These are phyloP conservation scores for Naja naja DNA, from an alignment of 2,113 vertebrate species.

Conservation along the genomic window DNA sequence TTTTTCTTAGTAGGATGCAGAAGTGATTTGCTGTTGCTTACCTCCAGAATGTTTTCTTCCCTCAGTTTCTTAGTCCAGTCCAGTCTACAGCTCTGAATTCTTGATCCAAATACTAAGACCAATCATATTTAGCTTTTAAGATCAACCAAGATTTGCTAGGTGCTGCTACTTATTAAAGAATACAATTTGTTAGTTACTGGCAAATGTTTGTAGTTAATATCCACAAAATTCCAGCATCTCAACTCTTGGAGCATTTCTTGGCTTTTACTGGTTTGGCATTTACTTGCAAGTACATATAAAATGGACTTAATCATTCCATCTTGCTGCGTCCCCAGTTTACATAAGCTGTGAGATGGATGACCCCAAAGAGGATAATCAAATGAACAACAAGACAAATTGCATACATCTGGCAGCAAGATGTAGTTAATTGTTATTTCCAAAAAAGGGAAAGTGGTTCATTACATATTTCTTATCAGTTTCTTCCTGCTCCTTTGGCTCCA, in stretches of 20 bases:
- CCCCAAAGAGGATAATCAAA: not conserved
- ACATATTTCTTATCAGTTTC: not conserved
- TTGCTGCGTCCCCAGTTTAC: not conserved
- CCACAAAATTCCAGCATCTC: not conserved
- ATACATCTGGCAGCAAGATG: not conserved
- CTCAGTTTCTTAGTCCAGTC: not conserved
- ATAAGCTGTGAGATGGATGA: not conserved
- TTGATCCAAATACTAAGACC: not conserved
- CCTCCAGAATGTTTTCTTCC: not conserved
- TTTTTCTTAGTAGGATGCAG: not conserved
- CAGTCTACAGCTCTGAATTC: not conserved
- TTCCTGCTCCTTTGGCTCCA: not conserved
- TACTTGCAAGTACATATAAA: not conserved
- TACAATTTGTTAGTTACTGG: not conserved
- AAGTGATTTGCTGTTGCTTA: not conserved
- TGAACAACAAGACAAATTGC: not conserved
- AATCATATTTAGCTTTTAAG: not conserved
- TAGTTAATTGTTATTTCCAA: not conserved
- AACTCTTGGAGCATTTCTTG: not conserved
- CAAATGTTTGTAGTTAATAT: not conserved
- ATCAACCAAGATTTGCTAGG: not conserved
- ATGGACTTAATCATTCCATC: not conserved
- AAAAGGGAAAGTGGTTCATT: not conserved
- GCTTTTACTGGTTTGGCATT: not conserved
- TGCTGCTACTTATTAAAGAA: not conserved